Evolutionary conservation across 2,888 invertebrate genomes (phyloP).

Genomic region (Rugalucina vietnamica): DNA sequence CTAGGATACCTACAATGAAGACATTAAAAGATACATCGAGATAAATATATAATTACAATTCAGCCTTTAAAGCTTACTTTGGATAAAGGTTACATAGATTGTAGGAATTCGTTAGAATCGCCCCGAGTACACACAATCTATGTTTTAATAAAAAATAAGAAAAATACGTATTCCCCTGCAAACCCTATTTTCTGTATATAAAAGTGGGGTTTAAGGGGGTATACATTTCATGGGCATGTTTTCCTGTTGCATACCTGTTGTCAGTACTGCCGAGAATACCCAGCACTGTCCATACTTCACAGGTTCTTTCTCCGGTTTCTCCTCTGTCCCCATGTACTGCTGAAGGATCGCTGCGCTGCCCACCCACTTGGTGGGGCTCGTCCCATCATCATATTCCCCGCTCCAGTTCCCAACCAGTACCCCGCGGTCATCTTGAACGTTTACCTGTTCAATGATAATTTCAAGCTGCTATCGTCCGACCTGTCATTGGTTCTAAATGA

Average conservation of each 20-base stretch:
- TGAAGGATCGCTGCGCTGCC: conserved; percentile 94
- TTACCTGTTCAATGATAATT: conserved; percentile 79
- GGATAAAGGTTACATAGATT: too few relatives aligned
- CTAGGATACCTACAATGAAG: too few relatives aligned
- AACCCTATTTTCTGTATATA: too few relatives aligned
- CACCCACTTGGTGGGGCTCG: conserved; percentile 95
- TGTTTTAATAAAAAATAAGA: too few relatives aligned
- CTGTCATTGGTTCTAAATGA: conserved; percentile 61
- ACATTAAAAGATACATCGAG: too few relatives aligned
- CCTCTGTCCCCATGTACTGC: conserved; percentile 89
- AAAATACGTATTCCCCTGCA: too few relatives aligned
- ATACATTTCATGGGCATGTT: conserved; percentile 76
- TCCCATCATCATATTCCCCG: conserved; percentile 93
- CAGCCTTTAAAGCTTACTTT: too few relatives aligned
- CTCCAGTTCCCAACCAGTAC: conserved; percentile 95
- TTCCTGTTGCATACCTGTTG: conserved; percentile 86
- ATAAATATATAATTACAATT: too few relatives aligned
- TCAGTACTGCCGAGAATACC: conserved; percentile 95
- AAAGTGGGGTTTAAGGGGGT: too few relatives aligned
- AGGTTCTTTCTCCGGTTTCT: conserved; percentile 88
- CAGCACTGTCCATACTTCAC: conserved; percentile 96
- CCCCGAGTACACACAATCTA: too few relatives aligned
- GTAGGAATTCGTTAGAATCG: too few relatives aligned
- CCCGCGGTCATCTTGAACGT: conserved; percentile 87
- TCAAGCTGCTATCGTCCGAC: conserved; percentile 32